Conservation (phyloP, 2,888 invertebrate species). For the Hybos culiciformis region DNA sequence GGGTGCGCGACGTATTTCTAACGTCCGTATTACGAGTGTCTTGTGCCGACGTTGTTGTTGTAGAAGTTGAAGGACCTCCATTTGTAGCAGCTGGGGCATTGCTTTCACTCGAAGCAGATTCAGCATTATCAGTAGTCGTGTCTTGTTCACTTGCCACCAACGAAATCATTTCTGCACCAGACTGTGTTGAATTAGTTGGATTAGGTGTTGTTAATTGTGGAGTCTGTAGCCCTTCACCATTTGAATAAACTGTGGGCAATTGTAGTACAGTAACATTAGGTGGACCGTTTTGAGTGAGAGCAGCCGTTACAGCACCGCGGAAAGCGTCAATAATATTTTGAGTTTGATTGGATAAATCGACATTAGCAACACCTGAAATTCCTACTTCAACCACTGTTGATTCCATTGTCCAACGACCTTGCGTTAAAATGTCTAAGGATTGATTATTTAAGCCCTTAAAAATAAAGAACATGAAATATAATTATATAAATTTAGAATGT, state of each 20-base stretch:
- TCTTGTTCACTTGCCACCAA: constrained; percentile 11
- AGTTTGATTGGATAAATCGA: constrained; percentile 29
- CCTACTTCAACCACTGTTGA: constrained; percentile 37
- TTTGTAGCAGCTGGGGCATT: neutral
- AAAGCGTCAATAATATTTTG: constrained; percentile 33
- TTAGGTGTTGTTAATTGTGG: neutral
- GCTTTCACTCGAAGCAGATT: neutral
- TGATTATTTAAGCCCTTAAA: constrained; percentile 32
- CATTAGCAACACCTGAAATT: constrained; percentile 26
- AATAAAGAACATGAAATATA: neutral
- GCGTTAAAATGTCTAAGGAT: constrained; percentile 33
- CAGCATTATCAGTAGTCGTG: constrained; percentile 1
- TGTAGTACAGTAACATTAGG: constrained; percentile 33
- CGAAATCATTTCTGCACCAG: constrained; percentile 14
- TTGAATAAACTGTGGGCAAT: constrained; percentile 27
- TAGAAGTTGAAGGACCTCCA: neutral
- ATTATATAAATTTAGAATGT: constrained; percentile 1
- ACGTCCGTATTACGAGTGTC: neutral
- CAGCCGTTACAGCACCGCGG: constrained; percentile 34
- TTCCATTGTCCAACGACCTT: constrained; percentile 37
- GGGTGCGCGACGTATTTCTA: neutral
- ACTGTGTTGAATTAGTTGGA: constrained; percentile 26
- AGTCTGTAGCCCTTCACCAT: constrained; percentile 15
- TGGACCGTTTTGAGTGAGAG: constrained; percentile 28
- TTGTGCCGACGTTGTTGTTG: neutral